Percentiles rank a stretch among this genome's conserved stretches.
Evolutionary conservation across 2,797 vertebrate genomes (phyloP).

Genomic region (Macropus fuliginosus): DNA sequence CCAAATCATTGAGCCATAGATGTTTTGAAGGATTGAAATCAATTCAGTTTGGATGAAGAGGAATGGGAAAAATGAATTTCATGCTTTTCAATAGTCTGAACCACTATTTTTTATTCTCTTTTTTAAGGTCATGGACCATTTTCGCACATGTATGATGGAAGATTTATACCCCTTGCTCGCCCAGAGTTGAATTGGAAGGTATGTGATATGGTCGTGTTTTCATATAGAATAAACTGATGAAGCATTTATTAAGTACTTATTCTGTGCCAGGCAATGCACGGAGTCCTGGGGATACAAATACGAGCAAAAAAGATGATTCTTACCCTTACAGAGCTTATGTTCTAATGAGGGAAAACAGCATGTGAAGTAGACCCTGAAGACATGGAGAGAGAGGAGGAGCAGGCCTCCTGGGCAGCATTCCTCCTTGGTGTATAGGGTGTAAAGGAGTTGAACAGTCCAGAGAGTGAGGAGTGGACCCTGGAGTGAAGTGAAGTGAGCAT

Average conservation of each 20-base stretch:
- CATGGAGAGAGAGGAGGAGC: neutral
- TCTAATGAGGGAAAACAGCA: neutral
- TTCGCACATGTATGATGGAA: conserved; percentile 96
- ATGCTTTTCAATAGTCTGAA: conserved; percentile 26
- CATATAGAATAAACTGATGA: conserved; percentile 29
- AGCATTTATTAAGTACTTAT: neutral
- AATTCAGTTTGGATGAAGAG: conserved; percentile 22
- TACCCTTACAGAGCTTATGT: neutral
- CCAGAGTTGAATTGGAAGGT: conserved; percentile 91
- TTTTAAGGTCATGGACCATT: conserved; percentile 96
- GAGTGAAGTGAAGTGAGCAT: neutral
- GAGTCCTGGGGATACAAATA: neutral
- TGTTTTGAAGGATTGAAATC: neutral
- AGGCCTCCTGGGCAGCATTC: neutral
- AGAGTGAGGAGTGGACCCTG: neutral
- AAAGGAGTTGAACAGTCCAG: neutral
- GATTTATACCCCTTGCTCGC: conserved; percentile 92
- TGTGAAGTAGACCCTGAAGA: neutral
- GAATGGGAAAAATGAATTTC: neutral
- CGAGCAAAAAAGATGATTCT: neutral
- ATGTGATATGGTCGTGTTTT: conserved; percentile 61
- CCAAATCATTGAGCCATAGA: neutral
- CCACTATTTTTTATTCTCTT: conserved; percentile 43
- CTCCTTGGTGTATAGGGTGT: neutral
- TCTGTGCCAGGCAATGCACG: neutral